phyloP scores from a whole-genome alignment of 2,888 invertebrate species.

The Drosophila borborema region DNA sequence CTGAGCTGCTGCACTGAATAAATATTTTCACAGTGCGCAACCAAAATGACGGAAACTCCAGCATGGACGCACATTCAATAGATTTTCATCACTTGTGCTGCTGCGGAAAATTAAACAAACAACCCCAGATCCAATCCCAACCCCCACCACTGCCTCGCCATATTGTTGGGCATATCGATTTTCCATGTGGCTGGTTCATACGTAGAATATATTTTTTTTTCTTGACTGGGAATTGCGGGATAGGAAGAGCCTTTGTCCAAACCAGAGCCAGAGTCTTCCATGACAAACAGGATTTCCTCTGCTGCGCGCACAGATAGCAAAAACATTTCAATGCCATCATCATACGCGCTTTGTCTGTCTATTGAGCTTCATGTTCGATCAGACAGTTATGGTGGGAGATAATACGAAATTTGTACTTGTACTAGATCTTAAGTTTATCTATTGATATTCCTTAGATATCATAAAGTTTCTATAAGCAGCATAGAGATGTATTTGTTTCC shows the following conservation, averaged over 20 bases:
- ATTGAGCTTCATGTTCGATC: slow-evolving; percentile 45
- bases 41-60: slow-evolving; percentile 47
- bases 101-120: slow-evolving; percentile 81
- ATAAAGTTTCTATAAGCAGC: too few relatives aligned
- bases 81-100: slow-evolving; percentile 80
- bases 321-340: slow-evolving; percentile 31
- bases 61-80: slow-evolving; percentile 64
- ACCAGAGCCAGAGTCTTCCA: slow-evolving; percentile 31
- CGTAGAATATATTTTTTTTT: slow-evolving; percentile 15
- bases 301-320: slow-evolving; percentile 54
- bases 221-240: neutral
- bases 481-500: too few relatives aligned
- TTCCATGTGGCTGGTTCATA: slow-evolving; percentile 47
- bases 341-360: slow-evolving; percentile 16
- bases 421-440: neutral
- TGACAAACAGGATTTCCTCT: slow-evolving; percentile 67
- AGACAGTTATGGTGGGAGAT: neutral
- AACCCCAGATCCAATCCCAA: slow-evolving; percentile 56
- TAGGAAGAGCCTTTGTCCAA: slow-evolving; percentile 23
- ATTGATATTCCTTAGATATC: too few relatives aligned
- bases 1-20: slow-evolving; percentile 55
- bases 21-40: slow-evolving; percentile 66
- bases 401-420: neutral
- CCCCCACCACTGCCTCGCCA: slow-evolving; percentile 40
- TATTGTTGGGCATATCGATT: slow-evolving; percentile 64